Evolutionary conservation across 2,888 invertebrate species (phyloP).

Genomic region (Spicauda simplicius): DNA sequence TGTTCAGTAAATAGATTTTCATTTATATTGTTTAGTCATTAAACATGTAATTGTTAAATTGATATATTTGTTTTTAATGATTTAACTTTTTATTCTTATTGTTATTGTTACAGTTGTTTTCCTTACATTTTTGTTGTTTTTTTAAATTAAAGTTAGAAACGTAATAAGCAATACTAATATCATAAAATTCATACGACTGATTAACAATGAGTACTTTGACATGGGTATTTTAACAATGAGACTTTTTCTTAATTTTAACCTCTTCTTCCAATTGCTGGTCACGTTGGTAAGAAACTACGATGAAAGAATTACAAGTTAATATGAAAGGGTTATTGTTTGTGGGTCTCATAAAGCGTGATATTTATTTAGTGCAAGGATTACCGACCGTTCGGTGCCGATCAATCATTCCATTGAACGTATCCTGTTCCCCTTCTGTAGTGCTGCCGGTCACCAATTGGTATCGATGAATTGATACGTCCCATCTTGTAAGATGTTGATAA

Average conservation of each 20-base stretch:
- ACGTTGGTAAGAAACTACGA: not conserved
- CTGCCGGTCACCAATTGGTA: slow-evolving; percentile 42
- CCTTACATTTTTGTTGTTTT: too few species aligned
- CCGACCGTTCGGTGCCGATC: slow-evolving; percentile 79
- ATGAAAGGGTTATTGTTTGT: slow-evolving; percentile 33
- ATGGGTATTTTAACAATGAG: too few species aligned
- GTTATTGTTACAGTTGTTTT: too few species aligned
- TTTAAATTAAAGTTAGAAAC: too few species aligned
- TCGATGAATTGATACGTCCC: slow-evolving; percentile 45
- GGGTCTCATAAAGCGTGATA: slow-evolving; percentile 60
- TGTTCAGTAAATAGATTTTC: slow-evolving; percentile 13
- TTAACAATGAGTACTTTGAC: too few species aligned
- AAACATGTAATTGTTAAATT: not conserved
- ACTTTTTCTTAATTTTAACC: too few species aligned
- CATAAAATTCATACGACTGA: too few species aligned
- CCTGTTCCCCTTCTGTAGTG: slow-evolving; percentile 78
- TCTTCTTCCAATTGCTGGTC: not conserved
- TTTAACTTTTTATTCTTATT: too few species aligned
- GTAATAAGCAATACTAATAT: too few species aligned
- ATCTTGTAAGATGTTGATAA: not conserved
- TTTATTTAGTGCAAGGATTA: slow-evolving; percentile 81
- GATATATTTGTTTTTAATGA: not conserved
- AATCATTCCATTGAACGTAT: slow-evolving; percentile 84
- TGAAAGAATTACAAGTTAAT: slow-evolving; percentile 11
- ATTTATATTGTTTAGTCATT: slow-evolving; percentile 6